Conservation (phyloP, 2,113 vertebrate species). For the Hoplias malabaricus region DNA sequence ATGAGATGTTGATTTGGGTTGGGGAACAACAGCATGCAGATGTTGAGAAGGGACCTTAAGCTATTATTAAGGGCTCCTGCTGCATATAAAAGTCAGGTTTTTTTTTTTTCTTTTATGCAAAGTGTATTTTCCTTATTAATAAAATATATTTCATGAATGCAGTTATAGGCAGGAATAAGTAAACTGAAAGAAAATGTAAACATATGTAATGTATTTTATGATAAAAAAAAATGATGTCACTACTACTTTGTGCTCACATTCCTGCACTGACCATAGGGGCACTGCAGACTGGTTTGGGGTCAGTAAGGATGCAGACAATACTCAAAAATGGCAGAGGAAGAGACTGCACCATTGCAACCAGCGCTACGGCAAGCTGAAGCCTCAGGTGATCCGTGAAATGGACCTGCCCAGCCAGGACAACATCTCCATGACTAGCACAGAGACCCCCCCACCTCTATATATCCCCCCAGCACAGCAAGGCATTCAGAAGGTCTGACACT, state of each 20-base stretch:
- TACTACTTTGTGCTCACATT: neutral
- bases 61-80: too few relatives aligned
- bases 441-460: constrained; percentile 93
- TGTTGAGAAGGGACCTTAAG: too few relatives aligned
- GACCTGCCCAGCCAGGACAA: constrained; percentile 97
- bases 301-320: constrained; percentile 89
- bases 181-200: too few relatives aligned
- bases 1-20: too few relatives aligned
- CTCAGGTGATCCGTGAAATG: constrained; percentile 92
- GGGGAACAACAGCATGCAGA: too few relatives aligned
- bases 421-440: constrained; percentile 91
- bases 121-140: too few relatives aligned
- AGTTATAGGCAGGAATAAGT: too few relatives aligned
- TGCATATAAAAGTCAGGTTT: too few relatives aligned
- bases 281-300: constrained; percentile 98
- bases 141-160: too few relatives aligned
- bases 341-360: constrained; percentile 97
- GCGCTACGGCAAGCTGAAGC: constrained; percentile 94
- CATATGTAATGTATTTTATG: too few relatives aligned
- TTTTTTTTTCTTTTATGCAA: too few relatives aligned
- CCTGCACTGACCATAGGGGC: constrained; percentile 75
- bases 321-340: constrained; percentile 97
- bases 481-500: constrained; percentile 87
- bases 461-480: constrained; percentile 87
- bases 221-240: neutral